phyloP scores from a whole-genome alignment of 2,888 invertebrate genomes.

The Lithophane leautieri region DNA sequence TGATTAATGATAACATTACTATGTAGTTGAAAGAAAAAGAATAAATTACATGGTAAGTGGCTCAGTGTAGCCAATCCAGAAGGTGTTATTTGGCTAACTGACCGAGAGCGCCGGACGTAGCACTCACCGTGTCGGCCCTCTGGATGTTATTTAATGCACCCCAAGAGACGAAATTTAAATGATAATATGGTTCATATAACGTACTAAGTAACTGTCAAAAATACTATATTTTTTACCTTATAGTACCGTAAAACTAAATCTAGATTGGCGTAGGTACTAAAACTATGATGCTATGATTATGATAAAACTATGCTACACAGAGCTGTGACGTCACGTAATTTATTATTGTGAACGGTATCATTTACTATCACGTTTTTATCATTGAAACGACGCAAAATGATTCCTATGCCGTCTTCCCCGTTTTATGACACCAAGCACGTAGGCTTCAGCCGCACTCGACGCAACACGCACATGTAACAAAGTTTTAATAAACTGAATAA shows the following conservation, averaged over 20 bases:
- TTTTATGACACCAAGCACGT: slow-evolving; percentile 39
- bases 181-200: neutral
- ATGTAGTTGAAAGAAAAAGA: too few relatives aligned
- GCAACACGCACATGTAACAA: slow-evolving; percentile 17
- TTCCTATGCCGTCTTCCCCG: neutral
- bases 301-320: neutral
- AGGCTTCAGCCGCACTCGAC: neutral
- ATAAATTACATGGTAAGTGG: neutral
- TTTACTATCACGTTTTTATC: slow-evolving; percentile 6
- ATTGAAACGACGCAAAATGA: slow-evolving; percentile 11
- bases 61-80: neutral
- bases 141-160: neutral
- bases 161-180: neutral
- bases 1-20: too few relatives aligned
- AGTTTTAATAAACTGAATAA: slow-evolving; percentile 36
- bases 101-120: neutral
- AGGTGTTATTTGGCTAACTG: neutral
- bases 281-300: neutral
- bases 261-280: too few relatives aligned
- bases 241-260: neutral
- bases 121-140: neutral
- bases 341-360: neutral
- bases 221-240: neutral
- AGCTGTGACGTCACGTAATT: neutral
- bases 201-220: neutral